Conservation (phyloP, 2,797 vertebrate genomes). For the Sparus aurata region DNA sequence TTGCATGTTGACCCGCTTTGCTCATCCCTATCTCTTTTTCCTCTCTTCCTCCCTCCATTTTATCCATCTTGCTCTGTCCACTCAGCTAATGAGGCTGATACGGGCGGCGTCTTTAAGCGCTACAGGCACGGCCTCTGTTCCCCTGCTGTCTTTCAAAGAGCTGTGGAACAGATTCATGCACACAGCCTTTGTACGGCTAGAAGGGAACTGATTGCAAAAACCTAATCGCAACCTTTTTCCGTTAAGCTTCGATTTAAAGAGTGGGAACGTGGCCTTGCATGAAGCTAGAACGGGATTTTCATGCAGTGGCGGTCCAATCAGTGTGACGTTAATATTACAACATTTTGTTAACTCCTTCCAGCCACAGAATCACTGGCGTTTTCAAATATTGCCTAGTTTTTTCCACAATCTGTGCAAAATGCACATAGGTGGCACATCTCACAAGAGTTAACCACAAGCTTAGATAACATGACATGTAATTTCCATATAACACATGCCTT, state of each 20-base stretch:
- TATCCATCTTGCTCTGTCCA: slow-evolving; percentile 24
- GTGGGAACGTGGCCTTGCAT: neutral
- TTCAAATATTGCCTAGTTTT: neutral
- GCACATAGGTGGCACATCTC: neutral
- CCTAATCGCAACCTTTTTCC: neutral
- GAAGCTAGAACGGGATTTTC: neutral
- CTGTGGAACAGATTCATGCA: slow-evolving; percentile 14
- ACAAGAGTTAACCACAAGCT: slow-evolving; percentile 19
- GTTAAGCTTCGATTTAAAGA: slow-evolving; percentile 21
- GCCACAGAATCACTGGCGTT: neutral
- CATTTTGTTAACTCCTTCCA: slow-evolving; percentile 8
- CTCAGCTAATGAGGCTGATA: slow-evolving; percentile 51
- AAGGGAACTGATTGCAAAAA: neutral
- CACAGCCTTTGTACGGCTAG: neutral
- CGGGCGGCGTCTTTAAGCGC: slow-evolving; percentile 21
- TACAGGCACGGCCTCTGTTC: neutral
- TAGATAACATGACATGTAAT: slow-evolving; percentile 42
- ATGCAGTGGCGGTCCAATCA: neutral
- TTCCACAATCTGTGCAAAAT: neutral
- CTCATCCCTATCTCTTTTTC: neutral
- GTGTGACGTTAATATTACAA: slow-evolving; percentile 7
- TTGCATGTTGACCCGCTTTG: neutral
- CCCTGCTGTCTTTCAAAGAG: slow-evolving; percentile 18
- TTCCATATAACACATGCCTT: slow-evolving; percentile 33
- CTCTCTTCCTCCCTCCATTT: neutral